Conservation (phyloP, 2,113 vertebrate genomes). For the Hydrochoerus hydrochaeris region DNA sequence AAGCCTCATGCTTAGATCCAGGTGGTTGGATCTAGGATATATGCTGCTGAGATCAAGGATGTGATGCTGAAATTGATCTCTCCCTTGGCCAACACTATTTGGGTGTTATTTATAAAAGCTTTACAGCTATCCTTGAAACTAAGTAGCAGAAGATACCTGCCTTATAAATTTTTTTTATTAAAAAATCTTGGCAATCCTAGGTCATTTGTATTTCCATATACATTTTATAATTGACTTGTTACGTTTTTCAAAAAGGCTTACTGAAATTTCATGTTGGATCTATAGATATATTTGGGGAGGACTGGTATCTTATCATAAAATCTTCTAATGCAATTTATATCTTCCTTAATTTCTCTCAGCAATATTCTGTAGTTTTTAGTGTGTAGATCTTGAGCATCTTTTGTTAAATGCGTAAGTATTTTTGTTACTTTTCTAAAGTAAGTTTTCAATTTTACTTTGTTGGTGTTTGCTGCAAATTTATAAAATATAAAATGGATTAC, state of each 20-base stretch:
- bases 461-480: background rate
- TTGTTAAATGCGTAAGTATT: background rate
- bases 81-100: background rate
- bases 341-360: background rate
- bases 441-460: background rate
- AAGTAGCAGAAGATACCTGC: background rate
- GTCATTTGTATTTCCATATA: background rate
- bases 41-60: background rate
- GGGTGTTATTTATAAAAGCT: background rate
- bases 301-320: background rate
- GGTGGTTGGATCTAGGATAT: background rate
- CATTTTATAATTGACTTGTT: background rate
- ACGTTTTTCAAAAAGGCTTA: background rate
- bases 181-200: background rate
- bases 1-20: background rate
- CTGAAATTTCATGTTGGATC: background rate
- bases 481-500: slow-evolving; percentile 13
- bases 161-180: background rate
- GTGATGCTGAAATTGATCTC: background rate
- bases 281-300: background rate
- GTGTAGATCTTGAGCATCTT: background rate
- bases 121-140: background rate
- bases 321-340: slow-evolving; percentile 5
- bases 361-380: slow-evolving; percentile 14
- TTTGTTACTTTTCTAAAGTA: background rate